These are phyloP conservation scores for Syngnathus acus DNA, from an alignment of 2,797 vertebrate species.

Conservation along the genomic window DNA sequence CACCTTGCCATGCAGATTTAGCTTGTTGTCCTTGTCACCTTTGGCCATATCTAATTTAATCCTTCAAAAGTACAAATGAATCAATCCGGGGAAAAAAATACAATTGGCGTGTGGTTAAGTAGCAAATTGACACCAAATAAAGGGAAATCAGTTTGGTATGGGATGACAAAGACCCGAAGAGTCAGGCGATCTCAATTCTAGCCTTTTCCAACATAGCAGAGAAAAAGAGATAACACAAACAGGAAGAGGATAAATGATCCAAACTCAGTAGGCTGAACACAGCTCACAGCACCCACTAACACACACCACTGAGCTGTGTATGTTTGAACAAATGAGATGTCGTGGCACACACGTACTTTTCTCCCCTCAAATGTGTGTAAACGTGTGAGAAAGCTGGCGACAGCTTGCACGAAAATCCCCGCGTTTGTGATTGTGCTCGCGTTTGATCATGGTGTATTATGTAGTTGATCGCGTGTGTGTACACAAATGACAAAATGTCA, in stretches of 20 bases:
- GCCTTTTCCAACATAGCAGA: conserved; percentile 55
- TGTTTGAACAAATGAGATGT: conserved; percentile 32
- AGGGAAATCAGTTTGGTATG: background rate
- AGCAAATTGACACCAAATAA: background rate
- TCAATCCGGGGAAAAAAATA: background rate
- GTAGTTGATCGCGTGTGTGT: conserved; percentile 44
- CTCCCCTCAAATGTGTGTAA: conserved; percentile 15
- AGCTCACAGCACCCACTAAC: conserved; percentile 19
- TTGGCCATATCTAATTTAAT: no score
- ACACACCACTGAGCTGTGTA: conserved; percentile 21
- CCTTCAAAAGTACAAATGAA: background rate
- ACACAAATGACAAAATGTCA: conserved; percentile 65
- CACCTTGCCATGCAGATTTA: no score
- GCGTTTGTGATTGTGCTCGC: conserved; percentile 35
- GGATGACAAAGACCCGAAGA: conserved; percentile 10
- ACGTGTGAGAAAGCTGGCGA: conserved; percentile 28
- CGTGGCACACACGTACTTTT: conserved; percentile 12
- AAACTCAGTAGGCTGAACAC: conserved; percentile 18
- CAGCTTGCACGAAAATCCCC: conserved; percentile 57
- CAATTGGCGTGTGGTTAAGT: background rate
- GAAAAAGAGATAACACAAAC: conserved; percentile 45
- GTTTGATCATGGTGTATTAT: conserved; percentile 39
- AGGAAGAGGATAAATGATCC: conserved; percentile 41
- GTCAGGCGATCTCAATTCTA: conserved; percentile 51
- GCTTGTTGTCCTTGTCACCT: no score